phyloP scores from a whole-genome alignment of 2,797 vertebrate genomes.

The Columba guinea region DNA sequence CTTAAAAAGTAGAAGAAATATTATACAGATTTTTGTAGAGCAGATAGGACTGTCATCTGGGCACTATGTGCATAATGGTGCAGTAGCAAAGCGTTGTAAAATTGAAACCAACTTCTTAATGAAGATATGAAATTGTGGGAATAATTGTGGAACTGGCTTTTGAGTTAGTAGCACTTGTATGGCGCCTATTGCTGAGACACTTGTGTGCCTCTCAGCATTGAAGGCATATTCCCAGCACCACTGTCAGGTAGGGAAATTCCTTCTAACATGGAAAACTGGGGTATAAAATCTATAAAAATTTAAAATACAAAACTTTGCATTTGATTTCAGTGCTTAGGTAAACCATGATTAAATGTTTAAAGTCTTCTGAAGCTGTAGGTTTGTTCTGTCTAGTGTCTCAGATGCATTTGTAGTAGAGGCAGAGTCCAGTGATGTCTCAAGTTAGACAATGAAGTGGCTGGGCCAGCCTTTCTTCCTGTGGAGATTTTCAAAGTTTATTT shows the following conservation, averaged over 20 bases:
- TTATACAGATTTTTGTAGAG: background rate
- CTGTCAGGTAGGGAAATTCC: background rate
- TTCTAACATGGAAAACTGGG: background rate
- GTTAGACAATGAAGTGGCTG: background rate
- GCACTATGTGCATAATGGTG: background rate
- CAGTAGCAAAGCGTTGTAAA: background rate
- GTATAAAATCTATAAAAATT: background rate
- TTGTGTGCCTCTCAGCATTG: background rate
- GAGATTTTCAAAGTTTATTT: background rate
- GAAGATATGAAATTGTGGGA: background rate
- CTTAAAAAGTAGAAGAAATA: slow-evolving; percentile 23
- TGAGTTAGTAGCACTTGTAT: background rate
- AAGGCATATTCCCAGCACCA: background rate
- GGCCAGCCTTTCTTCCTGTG: background rate
- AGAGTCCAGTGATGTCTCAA: background rate
- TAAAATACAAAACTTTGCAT: background rate
- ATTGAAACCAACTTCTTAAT: slow-evolving; percentile 21
- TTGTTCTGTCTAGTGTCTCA: background rate
- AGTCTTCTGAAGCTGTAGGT: background rate
- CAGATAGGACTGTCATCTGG: background rate
- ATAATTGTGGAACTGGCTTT: background rate
- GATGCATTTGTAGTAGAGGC: background rate
- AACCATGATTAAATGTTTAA: background rate
- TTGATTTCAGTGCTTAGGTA: background rate
- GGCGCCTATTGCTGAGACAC: background rate